Evolutionary conservation across 2,888 invertebrate genomes (phyloP), one percentile per base, ranked within the genome.

Genomic region (Cataglyphis albicans): DNA sequence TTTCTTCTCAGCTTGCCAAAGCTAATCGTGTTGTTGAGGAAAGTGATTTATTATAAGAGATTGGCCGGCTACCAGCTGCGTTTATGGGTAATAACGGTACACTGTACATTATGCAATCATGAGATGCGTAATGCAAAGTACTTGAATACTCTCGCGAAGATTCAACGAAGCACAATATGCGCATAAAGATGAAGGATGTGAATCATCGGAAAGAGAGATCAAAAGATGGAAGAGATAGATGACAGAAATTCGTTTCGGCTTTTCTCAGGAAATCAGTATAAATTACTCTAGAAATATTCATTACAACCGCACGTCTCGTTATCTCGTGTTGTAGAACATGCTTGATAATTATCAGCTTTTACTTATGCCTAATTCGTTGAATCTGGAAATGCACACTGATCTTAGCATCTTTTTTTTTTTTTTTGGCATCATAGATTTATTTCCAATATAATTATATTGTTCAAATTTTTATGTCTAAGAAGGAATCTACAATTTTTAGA

Each of bases 271-370:
- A 90, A 90, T 90, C 86, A 84, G 90, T 44, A 44, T 91, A 92
- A 93, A 93, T 93, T 91, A 91, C 88, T 89, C 90, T 89, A 85
- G 86, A 91, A 92, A 92, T 93, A 93, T 78, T 41, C 52, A 15
- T 21, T 21, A 25, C 18, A 67, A 38, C 52, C 55, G 32, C 15
- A 15, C 29, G 21, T 59, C 52, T 68, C 25, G 32, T 70, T 70
- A 72, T 35, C 35, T 72, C 32, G 4, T 32, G 32, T 68, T 68
- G 10, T 41, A 35, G 1, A 32, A 38, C 25, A 41, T 21, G 29
- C n/a, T 38, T 41, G 70, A 15, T 59, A 32, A 35, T 59, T 61
- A 59, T 78, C 32, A 21, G 9, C 18, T 78, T 41, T 41, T 44
- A 10, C n/a, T 55, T 15, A 10, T 2, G 5, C 32, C n/a, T 32